phyloP scores from a whole-genome alignment of 2,797 vertebrate genomes.

The Bovichtus diacanthus region DNA sequence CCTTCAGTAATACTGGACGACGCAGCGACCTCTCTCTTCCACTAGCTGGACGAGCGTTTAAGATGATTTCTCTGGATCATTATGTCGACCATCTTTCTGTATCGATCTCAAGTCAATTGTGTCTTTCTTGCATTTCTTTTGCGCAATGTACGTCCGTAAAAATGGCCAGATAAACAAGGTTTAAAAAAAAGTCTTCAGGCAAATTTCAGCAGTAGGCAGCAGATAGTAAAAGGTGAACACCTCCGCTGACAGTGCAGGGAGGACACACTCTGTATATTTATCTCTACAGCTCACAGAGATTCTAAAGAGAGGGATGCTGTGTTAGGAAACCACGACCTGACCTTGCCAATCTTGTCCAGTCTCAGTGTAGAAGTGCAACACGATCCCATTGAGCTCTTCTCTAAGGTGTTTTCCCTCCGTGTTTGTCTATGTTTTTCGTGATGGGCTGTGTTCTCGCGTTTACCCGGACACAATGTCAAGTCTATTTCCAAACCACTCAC shows the following conservation, averaged over 20 bases:
- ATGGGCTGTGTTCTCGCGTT: conserved; percentile 13
- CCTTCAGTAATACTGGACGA: not conserved
- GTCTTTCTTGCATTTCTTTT: not conserved
- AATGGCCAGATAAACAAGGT: not conserved
- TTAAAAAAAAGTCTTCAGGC: not conserved
- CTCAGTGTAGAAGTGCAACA: not conserved
- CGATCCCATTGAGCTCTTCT: not conserved
- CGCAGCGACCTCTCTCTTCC: not conserved
- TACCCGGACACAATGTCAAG: conserved; percentile 74
- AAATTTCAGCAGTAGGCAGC: conserved; percentile 7
- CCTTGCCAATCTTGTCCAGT: conserved; percentile 28
- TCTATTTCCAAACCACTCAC: conserved; percentile 77
- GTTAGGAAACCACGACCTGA: conserved; percentile 26
- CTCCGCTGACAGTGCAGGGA: not conserved
- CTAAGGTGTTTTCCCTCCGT: conserved; percentile 7
- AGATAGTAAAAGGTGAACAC: conserved; percentile 2
- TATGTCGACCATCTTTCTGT: not conserved
- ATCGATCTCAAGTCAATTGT: not conserved
- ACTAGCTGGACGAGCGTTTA: not conserved
- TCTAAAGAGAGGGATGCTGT: conserved; percentile 19
- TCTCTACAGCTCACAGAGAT: not conserved
- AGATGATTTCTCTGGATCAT: not conserved
- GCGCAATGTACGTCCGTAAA: not conserved
- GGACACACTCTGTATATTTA: conserved; percentile 10
- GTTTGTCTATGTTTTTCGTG: not conserved